Conservation (phyloP, 2,888 invertebrate genomes). For the Elysia crispata region DNA sequence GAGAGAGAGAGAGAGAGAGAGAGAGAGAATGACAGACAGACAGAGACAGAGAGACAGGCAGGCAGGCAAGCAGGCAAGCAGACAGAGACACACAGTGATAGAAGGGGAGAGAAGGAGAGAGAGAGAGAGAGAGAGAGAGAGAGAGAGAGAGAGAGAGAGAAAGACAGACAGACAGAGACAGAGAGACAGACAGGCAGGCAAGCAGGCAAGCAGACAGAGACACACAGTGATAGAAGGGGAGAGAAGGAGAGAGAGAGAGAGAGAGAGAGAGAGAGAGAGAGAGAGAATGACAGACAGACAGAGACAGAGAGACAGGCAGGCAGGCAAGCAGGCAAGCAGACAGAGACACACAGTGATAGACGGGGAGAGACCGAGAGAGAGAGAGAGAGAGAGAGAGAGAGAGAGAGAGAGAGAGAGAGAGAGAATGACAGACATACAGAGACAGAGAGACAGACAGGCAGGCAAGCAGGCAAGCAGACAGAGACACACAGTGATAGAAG, state of each 20-base stretch:
- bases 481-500: too few relatives aligned
- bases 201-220: neutral
- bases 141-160: neutral
- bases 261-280: conserved; percentile 1
- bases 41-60: too few relatives aligned
- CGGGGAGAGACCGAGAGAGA: too few relatives aligned
- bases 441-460: too few relatives aligned
- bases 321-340: too few relatives aligned
- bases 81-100: too few relatives aligned
- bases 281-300: neutral
- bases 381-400: too few relatives aligned
- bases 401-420: too few relatives aligned
- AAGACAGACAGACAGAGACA: neutral
- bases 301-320: neutral
- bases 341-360: too few relatives aligned
- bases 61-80: too few relatives aligned
- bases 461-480: too few relatives aligned
- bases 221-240: neutral
- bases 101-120: conserved; percentile 1
- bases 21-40: neutral
- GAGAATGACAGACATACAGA: too few relatives aligned
- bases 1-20: neutral
- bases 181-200: conserved; percentile 6
- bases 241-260: neutral
- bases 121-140: conserved; percentile 10